These are phyloP conservation scores for Scaptomyza caliginosa DNA, from an alignment of 2,888 invertebrate species.

Conservation along the genomic window DNA sequence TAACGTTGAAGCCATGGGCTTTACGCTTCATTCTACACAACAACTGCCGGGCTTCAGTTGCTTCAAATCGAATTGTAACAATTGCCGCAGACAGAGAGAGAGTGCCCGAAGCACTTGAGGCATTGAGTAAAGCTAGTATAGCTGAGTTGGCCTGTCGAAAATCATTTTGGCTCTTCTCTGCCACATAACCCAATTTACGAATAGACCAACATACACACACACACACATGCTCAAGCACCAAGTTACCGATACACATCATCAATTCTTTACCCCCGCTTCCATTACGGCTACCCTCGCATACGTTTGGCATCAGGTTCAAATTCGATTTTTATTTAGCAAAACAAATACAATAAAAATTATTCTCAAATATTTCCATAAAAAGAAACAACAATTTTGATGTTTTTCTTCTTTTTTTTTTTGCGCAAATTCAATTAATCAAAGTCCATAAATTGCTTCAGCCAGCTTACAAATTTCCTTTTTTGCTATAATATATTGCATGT, in stretches of 20 bases:
- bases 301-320: conserved; percentile 32
- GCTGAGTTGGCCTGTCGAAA: conserved; percentile 53
- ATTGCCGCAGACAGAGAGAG: conserved; percentile 45
- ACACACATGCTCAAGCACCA: background rate
- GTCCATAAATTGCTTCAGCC: background rate
- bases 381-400: background rate
- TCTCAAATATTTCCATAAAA: conserved; percentile 12
- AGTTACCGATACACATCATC: conserved; percentile 46
- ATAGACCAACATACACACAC: background rate
- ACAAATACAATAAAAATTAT: conserved; percentile 35
- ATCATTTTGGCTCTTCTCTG: conserved; percentile 42
- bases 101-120: conserved; percentile 3
- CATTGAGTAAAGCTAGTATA: conserved; percentile 22
- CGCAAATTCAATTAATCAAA: conserved; percentile 35
- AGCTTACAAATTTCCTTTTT: background rate
- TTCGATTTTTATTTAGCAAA: conserved; percentile 33
- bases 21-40: conserved; percentile 24
- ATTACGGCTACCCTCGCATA: conserved; percentile 35
- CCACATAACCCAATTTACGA: conserved; percentile 42
- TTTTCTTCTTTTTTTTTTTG: background rate
- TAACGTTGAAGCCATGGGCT: conserved; percentile 10
- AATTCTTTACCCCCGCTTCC: conserved; percentile 19
- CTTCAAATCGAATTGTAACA: conserved; percentile 61
- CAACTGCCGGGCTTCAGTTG: conserved; percentile 50
- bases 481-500: background rate